Evolutionary conservation across 2,797 vertebrate species (phyloP), one percentile per base, ranked within the genome.

Genomic region (Enteromius treurensis): DNA sequence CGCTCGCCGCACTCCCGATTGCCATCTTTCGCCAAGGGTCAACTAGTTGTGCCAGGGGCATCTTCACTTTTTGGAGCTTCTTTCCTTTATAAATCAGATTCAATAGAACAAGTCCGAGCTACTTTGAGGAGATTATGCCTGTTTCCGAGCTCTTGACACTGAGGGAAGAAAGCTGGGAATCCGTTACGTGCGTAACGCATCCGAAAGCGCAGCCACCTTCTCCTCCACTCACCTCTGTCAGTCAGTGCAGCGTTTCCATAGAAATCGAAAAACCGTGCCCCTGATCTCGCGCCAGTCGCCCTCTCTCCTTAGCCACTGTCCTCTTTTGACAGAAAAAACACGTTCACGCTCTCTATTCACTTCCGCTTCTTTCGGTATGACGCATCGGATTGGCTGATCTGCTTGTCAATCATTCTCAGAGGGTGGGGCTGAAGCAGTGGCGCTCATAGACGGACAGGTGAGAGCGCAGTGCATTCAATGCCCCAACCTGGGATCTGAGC

Each of bases 11-110:
- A 85, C 93, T 96, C 90, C 95, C 96, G 91, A 98, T 92, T 89
- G 97, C 95, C 97, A 98, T 96, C 95, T 98, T 99, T 94, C 97
- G 95, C 97, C 97, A 99, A 84, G 97, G 97, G 92, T 98, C 97
- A 53, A 95, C 97, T 94, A 99, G 91, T 95, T 98, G 97, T 90
- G 97, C 97, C 93, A 99, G 95, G 87, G 97, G 97, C 97, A 98
- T 99, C 94, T 96, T 93, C 85, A 85, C 76, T 71, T 89, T 89
- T 88, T 89, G 90, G 15, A 68, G 37, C 26, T 70, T 37, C 11
- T 29, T 42, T 82, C 51, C 34, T 77, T 82, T 75, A 65, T 53
- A 13, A 55, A 82, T n/a, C 62, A 32, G 62, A 47, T 32, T 58
- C 45, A 55, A 65, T 83, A 77, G 26, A 71, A 67, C 69, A 29